phyloP scores from a whole-genome alignment of 2,888 invertebrate genomes.

The Anaspis maculata region DNA sequence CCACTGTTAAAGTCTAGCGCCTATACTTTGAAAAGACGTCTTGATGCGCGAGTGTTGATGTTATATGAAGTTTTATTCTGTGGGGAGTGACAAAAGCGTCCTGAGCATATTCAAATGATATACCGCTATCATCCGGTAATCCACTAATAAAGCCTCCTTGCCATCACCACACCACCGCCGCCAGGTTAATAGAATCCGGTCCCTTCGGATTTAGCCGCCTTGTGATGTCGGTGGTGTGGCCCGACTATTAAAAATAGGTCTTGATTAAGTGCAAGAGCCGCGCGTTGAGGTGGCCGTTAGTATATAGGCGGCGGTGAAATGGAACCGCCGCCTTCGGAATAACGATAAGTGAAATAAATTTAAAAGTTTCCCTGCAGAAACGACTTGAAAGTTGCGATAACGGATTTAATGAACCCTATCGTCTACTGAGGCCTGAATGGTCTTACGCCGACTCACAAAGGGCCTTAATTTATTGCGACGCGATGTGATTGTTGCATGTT shows the following conservation, averaged over 20 bases:
- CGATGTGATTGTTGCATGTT: slow-evolving; percentile 40
- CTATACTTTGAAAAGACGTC: too few relatives aligned
- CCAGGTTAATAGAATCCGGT: slow-evolving; percentile 5
- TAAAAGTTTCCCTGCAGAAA: slow-evolving; percentile 40
- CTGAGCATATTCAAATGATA: too few relatives aligned
- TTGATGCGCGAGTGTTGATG: too few relatives aligned
- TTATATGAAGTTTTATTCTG: too few relatives aligned
- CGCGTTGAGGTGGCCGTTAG: slow-evolving; percentile 14
- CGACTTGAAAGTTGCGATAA: slow-evolving; percentile 39
- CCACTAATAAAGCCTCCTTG: slow-evolving; percentile 6
- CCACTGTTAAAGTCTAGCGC: too few relatives aligned
- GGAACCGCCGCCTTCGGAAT: slow-evolving; percentile 30
- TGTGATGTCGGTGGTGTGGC: slow-evolving; percentile 1
- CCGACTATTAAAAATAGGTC: slow-evolving; percentile 13
- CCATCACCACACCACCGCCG: too few relatives aligned
- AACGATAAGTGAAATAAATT: slow-evolving; percentile 43
- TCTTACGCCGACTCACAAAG: slow-evolving; percentile 34
- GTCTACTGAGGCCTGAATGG: slow-evolving; percentile 35
- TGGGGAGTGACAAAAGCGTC: too few relatives aligned
- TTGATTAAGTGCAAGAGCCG: slow-evolving; percentile 16
- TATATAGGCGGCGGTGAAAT: slow-evolving; percentile 22
- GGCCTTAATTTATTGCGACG: slow-evolving; percentile 36
- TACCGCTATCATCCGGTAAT: slow-evolving; percentile 5
- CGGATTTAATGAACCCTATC: slow-evolving; percentile 43
- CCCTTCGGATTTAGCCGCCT: slow-evolving; percentile 2